Conservation (phyloP, 64 coral and sea anemone genomes). For the Platygyra sinensis region DNA sequence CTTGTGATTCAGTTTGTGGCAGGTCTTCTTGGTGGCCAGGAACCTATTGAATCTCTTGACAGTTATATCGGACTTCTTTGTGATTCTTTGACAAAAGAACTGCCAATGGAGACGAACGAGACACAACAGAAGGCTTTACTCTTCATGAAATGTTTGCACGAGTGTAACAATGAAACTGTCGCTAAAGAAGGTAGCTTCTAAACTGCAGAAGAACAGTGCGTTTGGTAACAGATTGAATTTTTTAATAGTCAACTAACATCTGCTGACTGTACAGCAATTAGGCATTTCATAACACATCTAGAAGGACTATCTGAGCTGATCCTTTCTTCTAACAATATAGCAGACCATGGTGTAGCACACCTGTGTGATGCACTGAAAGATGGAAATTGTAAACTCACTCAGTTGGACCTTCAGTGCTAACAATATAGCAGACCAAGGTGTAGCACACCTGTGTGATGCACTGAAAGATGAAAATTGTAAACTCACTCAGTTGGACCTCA, state of each 20-base stretch:
- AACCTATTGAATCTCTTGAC: no score
- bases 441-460: no score
- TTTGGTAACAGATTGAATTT: slow-evolving; percentile 15
- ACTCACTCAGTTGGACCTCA: neutral
- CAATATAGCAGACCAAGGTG: neutral
- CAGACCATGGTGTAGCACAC: neutral
- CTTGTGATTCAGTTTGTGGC: slow-evolving; percentile 38
- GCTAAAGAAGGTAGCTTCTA: slow-evolving; percentile 14
- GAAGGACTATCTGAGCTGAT: neutral
- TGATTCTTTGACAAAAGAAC: slow-evolving; percentile 1
- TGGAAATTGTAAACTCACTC: neutral
- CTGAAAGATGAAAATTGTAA: slow-evolving; percentile 1
- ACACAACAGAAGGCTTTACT: neutral
- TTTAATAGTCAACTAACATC: neutral
- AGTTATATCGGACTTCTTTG: neutral
- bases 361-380: neutral
- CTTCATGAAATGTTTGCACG: slow-evolving; percentile 14
- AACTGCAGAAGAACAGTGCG: slow-evolving; percentile 4
- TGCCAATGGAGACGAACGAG: neutral
- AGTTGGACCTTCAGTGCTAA: neutral
- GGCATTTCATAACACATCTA: neutral
- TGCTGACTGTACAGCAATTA: slow-evolving; percentile 41
- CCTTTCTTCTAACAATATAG: neutral
- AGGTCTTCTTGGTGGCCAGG: neutral
- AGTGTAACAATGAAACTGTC: neutral